phyloP scores from a whole-genome alignment of 2,113 vertebrate species.

The Rhombomys opimus region DNA sequence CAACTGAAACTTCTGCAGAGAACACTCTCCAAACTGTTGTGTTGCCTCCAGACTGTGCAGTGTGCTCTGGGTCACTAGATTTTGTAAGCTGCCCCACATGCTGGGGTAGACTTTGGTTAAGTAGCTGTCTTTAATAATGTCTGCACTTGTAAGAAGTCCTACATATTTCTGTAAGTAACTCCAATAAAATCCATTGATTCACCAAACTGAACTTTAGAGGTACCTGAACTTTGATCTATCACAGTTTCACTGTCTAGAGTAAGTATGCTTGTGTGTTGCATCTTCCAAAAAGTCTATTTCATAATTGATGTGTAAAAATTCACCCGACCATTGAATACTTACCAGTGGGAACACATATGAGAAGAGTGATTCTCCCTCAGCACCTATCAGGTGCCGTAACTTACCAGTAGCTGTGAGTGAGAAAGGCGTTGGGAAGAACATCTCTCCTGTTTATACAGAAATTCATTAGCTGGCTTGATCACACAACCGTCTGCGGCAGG shows the following conservation, averaged over 20 bases:
- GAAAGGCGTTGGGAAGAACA: not conserved
- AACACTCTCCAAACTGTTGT: not conserved
- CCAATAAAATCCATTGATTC: not conserved
- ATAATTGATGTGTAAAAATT: not conserved
- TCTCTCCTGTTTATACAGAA: not conserved
- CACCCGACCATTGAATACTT: not conserved
- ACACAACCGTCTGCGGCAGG: not conserved
- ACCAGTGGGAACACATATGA: not conserved
- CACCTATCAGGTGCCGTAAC: too few relatives aligned
- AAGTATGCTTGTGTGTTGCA: not conserved
- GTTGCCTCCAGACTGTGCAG: not conserved
- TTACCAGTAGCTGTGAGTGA: not conserved
- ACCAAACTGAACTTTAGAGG: not conserved
- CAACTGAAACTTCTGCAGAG: not conserved
- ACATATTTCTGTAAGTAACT: not conserved
- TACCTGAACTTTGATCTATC: not conserved
- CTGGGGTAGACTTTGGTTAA: not conserved
- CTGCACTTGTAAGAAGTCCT: not conserved
- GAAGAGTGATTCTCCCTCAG: not conserved
- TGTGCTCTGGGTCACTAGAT: not conserved
- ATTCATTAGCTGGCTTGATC: not conserved
- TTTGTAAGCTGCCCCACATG: not conserved
- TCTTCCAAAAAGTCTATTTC: not conserved
- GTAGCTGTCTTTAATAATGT: not conserved
- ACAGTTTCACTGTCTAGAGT: not conserved